Conservation (phyloP, 2,888 invertebrate genomes). For the Neria commutata region DNA sequence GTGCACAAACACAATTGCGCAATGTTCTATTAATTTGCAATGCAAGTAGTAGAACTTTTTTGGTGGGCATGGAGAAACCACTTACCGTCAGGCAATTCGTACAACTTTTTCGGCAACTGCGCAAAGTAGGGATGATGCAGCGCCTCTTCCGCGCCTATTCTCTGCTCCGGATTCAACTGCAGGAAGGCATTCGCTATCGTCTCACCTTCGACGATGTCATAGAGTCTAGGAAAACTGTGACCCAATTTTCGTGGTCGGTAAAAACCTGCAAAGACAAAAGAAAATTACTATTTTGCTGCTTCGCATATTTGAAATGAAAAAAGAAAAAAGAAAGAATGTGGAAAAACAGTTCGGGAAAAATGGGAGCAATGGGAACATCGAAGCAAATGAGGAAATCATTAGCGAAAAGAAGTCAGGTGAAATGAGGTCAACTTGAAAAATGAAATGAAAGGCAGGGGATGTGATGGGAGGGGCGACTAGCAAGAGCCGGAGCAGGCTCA, state of each 20-base stretch:
- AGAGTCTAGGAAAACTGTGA: conserved; percentile 85
- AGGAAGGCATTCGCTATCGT: conserved; percentile 84
- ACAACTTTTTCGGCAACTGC: conserved; percentile 85
- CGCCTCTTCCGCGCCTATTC: conserved; percentile 87
- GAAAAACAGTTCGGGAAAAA: conserved; percentile 13
- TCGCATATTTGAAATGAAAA: conserved; percentile 10
- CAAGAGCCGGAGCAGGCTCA: too few relatives aligned
- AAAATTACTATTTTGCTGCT: conserved; percentile 11
- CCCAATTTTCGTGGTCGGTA: conserved; percentile 80
- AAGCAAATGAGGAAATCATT: too few relatives aligned
- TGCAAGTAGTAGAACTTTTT: conserved; percentile 1
- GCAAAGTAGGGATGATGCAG: conserved; percentile 90
- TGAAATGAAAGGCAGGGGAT: too few relatives aligned
- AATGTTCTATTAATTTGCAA: conserved; percentile 1
- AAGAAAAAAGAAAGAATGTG: not conserved
- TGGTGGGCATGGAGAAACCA: too few relatives aligned
- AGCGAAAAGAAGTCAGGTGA: too few relatives aligned
- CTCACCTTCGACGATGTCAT: conserved; percentile 90
- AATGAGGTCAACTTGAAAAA: too few relatives aligned
- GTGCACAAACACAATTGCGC: too few relatives aligned
- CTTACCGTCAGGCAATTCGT: conserved; percentile 92
- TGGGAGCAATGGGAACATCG: not conserved
- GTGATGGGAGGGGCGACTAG: too few relatives aligned
- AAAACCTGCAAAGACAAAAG: conserved; percentile 65
- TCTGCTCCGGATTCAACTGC: conserved; percentile 82